Conservation (phyloP, 1,140 invertebrate species). For the Campoletis sonorensis region DNA sequence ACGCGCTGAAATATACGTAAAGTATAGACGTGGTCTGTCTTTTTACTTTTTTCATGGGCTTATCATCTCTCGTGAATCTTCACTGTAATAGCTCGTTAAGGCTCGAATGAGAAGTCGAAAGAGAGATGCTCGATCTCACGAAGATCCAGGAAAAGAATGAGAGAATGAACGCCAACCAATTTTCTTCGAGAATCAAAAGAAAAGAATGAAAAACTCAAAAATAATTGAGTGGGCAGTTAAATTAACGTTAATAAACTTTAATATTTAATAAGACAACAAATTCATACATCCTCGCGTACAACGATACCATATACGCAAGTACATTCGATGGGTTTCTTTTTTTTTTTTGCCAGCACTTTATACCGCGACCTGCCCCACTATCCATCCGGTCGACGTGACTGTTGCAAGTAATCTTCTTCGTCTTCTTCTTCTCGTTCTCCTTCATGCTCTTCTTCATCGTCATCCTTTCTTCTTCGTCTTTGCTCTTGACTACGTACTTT, state of each 20-base stretch:
- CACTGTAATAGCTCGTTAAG: slow-evolving; percentile 10
- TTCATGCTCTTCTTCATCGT: neutral
- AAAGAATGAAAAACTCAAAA: neutral
- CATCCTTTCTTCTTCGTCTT: neutral
- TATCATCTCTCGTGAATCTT: slow-evolving; percentile 28
- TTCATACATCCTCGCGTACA: neutral
- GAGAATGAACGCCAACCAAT: neutral
- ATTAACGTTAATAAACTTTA: slow-evolving; percentile 4
- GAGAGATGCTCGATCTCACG: too few relatives aligned
- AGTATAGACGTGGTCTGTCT: slow-evolving; percentile 9
- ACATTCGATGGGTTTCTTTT: neutral
- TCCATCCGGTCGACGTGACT: slow-evolving; percentile 49
- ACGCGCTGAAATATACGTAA: neutral
- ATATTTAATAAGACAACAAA: neutral
- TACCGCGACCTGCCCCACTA: slow-evolving; percentile 74
- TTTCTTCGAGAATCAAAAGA: neutral
- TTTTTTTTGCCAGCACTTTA: slow-evolving; percentile 25
- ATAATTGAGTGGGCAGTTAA: neutral
- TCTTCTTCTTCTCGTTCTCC: neutral
- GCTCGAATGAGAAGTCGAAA: neutral
- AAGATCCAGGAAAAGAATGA: neutral
- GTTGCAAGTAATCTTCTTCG: slow-evolving; percentile 18
- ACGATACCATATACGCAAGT: neutral
- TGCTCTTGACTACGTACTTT: slow-evolving; percentile 31
- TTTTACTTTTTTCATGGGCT: slow-evolving; percentile 1